Percentiles rank a stretch among this genome's conserved stretches.
Evolutionary conservation across 2,113 vertebrate species (phyloP).

Genomic region (Hippocampus barbouri): DNA sequence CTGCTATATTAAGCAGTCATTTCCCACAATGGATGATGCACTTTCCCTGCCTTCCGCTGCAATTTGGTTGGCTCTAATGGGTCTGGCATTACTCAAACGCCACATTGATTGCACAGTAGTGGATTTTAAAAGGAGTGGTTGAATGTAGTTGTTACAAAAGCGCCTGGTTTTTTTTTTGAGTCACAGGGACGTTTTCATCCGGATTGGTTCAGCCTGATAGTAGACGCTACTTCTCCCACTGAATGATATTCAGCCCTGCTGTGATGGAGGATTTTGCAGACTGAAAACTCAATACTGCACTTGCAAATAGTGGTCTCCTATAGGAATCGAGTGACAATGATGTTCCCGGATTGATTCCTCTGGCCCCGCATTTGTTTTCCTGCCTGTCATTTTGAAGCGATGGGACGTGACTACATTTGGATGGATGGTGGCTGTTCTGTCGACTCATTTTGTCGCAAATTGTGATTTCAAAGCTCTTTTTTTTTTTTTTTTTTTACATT

Average conservation of each 20-base stretch:
- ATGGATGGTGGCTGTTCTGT: not conserved
- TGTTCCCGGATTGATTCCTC: conserved; percentile 50
- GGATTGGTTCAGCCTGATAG: conserved; percentile 24
- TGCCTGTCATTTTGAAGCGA: conserved; percentile 53
- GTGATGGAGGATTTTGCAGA: conserved; percentile 27
- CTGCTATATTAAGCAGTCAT: conserved; percentile 87
- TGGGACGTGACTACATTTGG: conserved; percentile 52
- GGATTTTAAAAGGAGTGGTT: conserved; percentile 61
- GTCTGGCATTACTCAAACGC: conserved; percentile 80
- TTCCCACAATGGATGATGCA: conserved; percentile 84
- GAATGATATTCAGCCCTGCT: conserved; percentile 42
- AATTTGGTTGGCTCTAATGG: conserved; percentile 82
- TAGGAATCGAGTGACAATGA: conserved; percentile 51
- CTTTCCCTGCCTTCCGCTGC: conserved; percentile 74
- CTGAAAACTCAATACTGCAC: conserved; percentile 36
- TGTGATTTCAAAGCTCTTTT: not conserved
- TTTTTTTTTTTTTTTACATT: not conserved
- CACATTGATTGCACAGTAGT: conserved; percentile 84
- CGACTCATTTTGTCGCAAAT: not conserved
- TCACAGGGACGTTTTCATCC: conserved; percentile 9
- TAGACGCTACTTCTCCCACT: conserved; percentile 38
- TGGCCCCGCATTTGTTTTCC: conserved; percentile 54
- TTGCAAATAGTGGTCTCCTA: conserved; percentile 29
- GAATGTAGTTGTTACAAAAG: conserved; percentile 55
- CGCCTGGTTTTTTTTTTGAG: conserved; percentile 55